Evolutionary conservation across 2,797 vertebrate species (phyloP).

Genomic region (Mus spretus): DNA sequence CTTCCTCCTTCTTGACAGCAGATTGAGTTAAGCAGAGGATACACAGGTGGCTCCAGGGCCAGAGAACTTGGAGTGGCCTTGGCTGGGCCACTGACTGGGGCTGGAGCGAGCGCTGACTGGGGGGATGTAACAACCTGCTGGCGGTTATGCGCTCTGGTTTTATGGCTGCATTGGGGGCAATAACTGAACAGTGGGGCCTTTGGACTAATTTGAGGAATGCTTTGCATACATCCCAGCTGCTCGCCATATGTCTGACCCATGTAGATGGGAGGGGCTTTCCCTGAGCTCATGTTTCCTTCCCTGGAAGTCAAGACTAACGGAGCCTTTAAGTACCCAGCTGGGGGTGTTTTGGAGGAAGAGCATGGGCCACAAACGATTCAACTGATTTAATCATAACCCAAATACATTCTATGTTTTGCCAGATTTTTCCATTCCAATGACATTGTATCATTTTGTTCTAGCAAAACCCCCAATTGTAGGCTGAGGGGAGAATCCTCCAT

Average conservation of each 20-base stretch:
- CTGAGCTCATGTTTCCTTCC: constrained; percentile 79
- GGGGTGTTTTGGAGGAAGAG: constrained; percentile 48
- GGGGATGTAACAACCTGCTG: constrained; percentile 77
- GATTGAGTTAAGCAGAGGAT: constrained; percentile 80
- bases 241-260: constrained; percentile 72
- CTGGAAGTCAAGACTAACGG: constrained; percentile 74
- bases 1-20: constrained; percentile 79
- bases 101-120: constrained; percentile 31
- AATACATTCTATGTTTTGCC: constrained; percentile 58
- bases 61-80: constrained; percentile 68
- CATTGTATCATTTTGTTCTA: constrained; percentile 48
- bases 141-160: constrained; percentile 78
- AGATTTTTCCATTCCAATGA: constrained; percentile 67
- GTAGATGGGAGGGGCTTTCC: constrained; percentile 76
- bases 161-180: constrained; percentile 76
- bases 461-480: constrained; percentile 38
- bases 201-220: constrained; percentile 80
- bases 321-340: constrained; percentile 65
- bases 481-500: constrained; percentile 52
- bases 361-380: constrained; percentile 37
- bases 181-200: constrained; percentile 84
- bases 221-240: constrained; percentile 82
- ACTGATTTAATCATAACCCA: constrained; percentile 69
- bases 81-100: constrained; percentile 37
- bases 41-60: constrained; percentile 73